Conservation (phyloP, 2,888 invertebrate genomes). For the Zygothrica quintamaculata region DNA sequence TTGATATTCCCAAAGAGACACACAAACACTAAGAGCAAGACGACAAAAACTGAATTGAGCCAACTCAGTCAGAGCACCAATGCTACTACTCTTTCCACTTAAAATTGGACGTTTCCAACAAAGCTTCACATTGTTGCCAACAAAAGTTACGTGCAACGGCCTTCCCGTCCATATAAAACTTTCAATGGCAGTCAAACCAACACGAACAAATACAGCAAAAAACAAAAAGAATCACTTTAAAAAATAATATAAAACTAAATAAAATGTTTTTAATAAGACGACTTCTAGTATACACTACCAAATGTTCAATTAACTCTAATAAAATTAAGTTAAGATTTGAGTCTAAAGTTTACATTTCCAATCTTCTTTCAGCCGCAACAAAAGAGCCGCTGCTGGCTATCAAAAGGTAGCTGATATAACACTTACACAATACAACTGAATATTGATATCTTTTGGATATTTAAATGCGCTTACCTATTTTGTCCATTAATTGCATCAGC, state of each 20-base stretch:
- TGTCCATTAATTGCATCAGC: too few species aligned
- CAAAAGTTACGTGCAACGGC: conserved; percentile 49
- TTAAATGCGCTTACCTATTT: too few species aligned
- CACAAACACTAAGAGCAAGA: neutral
- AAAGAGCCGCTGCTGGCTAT: too few species aligned
- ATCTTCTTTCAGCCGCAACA: too few species aligned
- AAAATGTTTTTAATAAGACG: neutral
- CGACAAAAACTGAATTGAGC: conserved; percentile 8
- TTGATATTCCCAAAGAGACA: conserved; percentile 16
- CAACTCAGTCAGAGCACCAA: conserved; percentile 34
- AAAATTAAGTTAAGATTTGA: too few species aligned
- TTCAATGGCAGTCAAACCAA: conserved; percentile 45
- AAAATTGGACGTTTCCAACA: conserved; percentile 42
- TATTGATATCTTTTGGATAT: too few species aligned
- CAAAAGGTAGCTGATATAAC: too few species aligned
- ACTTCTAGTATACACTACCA: conserved; percentile 13
- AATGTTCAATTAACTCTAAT: too few species aligned
- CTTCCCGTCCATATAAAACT: conserved; percentile 43
- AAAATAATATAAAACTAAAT: conserved; percentile 24
- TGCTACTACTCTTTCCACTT: too few species aligned
- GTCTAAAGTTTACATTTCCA: too few species aligned
- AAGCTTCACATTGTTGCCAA: conserved; percentile 46
- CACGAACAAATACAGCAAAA: conserved; percentile 27
- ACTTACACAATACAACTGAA: too few species aligned
- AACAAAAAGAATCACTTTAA: conserved; percentile 17